Base-by-base conservation (phyloP, 1,140 invertebrate genomes). In the Monomorium pharaonis region DNA sequence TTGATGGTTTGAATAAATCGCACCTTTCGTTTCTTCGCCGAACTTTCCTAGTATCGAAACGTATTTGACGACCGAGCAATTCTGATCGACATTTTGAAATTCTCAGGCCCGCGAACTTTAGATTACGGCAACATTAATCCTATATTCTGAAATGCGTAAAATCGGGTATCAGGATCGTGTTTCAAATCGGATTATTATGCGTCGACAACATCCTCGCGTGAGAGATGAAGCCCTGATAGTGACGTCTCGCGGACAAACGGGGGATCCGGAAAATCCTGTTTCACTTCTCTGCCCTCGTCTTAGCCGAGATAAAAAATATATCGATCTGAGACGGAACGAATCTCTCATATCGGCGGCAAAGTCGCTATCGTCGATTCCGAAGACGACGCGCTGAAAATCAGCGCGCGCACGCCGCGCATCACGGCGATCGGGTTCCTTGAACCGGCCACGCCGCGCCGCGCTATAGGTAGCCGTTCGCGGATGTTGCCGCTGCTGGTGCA, bases 371-470 rank as follows among this genome's bases (percentile, higher is more conserved):
- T 47, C 75, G 30, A 85, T 42, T 30, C 42, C 30, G 30, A 49
- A 58, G 60, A 86, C 65, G 67, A 70, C 33, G 65, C 63, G 56
- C 21, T 72, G 65, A 60, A n/a, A 83, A 86, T 70, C 54, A 49
- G 21, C 42, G 49, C 76, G 65, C 77, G 30, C 33, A n/a, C 51
- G 51, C 51, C 7, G 9, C 10, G 12, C 44, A 2, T 24, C 24
- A 37, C 10, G n/a, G 30, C 47, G 30, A 80, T 65, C 65, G 67
- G 33, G 85, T 86, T 86, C 85, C 58, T 86, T 86, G 85, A 86
- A 83, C 85, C 56, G 77, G 37, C 37, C 37, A 42, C 76, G 30
- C 56, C 44, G 44, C n/a, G 7, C 37, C 56, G 44, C 21, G 42
- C 42, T 60, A 37, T 70, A 81, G 74, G 84, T 70, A 62, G 84